These are phyloP conservation scores for Trissoscelio sp. DNA, from an alignment of 2,888 invertebrate genomes.

Conservation along the genomic window DNA sequence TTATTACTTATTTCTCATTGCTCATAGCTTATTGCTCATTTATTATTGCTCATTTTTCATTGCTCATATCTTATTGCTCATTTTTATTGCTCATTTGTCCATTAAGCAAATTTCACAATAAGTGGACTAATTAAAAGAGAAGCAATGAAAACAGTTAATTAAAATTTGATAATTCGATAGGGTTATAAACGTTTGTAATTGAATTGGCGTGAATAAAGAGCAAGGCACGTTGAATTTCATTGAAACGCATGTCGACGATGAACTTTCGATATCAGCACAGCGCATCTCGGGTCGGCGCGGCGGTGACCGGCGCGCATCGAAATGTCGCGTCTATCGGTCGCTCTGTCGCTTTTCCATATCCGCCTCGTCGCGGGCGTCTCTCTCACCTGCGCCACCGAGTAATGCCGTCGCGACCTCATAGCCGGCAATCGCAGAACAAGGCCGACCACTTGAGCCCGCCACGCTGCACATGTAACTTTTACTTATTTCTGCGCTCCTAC, in stretches of 20 bases:
- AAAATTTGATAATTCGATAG: too few species aligned
- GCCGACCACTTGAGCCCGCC: constrained; percentile 73
- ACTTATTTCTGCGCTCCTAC: constrained; percentile 75
- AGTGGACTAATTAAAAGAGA: too few species aligned
- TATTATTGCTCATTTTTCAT: too few species aligned
- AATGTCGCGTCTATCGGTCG: constrained; percentile 53
- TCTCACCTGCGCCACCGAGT: constrained; percentile 56
- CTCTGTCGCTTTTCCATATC: constrained; percentile 64
- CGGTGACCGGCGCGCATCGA: constrained; percentile 61
- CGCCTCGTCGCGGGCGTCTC: constrained; percentile 63
- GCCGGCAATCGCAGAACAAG: constrained; percentile 76
- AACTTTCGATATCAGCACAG: constrained; percentile 62
- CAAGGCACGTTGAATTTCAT: constrained; percentile 47
- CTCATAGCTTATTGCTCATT: too few species aligned
- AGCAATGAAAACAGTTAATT: too few species aligned
- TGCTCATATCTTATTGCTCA: too few species aligned
- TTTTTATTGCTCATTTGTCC: too few species aligned
- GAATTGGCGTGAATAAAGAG: constrained; percentile 42
- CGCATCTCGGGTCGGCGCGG: constrained; percentile 42
- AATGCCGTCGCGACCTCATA: constrained; percentile 68
- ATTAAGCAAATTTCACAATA: too few species aligned
- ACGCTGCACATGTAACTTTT: constrained; percentile 74
- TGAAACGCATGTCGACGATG: constrained; percentile 59
- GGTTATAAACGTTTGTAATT: too few species aligned
- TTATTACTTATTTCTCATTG: too few species aligned